phyloP scores from a whole-genome alignment of 2,113 vertebrate species.

The Xiphophorus couchianus region DNA sequence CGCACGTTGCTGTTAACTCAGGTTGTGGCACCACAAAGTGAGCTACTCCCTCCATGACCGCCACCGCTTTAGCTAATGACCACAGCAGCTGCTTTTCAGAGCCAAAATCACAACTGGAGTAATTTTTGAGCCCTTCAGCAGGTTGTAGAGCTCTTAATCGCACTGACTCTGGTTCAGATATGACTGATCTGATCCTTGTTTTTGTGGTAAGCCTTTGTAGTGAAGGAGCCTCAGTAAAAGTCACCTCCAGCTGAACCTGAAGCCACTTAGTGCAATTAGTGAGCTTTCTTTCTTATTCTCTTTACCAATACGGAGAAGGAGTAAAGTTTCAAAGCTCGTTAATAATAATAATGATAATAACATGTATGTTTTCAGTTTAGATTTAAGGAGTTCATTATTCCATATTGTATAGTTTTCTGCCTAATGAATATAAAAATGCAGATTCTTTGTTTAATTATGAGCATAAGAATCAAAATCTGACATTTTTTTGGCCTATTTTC shows the following conservation, averaged over 20 bases:
- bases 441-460: neutral
- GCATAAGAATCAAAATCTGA: neutral
- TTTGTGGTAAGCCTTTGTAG: neutral
- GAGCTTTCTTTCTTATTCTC: neutral
- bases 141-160: slow-evolving; percentile 19
- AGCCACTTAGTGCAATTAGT: neutral
- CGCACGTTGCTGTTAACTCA: too few relatives aligned
- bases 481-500: slow-evolving; percentile 1
- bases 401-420: neutral
- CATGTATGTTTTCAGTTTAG: neutral
- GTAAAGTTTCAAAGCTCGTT: neutral
- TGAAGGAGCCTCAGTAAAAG: neutral
- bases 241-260: neutral
- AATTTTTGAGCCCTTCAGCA: slow-evolving; percentile 40
- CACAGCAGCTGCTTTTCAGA: slow-evolving; percentile 1
- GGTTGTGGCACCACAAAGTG: too few relatives aligned
- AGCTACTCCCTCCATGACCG: neutral
- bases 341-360: neutral
- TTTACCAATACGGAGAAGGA: neutral
- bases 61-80: neutral
- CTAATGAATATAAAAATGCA: neutral
- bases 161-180: neutral
- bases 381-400: neutral
- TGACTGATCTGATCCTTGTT: neutral
- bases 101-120: neutral